Base-by-base conservation (phyloP, 1,140 invertebrate genomes). In the Coelopa frigida region DNA sequence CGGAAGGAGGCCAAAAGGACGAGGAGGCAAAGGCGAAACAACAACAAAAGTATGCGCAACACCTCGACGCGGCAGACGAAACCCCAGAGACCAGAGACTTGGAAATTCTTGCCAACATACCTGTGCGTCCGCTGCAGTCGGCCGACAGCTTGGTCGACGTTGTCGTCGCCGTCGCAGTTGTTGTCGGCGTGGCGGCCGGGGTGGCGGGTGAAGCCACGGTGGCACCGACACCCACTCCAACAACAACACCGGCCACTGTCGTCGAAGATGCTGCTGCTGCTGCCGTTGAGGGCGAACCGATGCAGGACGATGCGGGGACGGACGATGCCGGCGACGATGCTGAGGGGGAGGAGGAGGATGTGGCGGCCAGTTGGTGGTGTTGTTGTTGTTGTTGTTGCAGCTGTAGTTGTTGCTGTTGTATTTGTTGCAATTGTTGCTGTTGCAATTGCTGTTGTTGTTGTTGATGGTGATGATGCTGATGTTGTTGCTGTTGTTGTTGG, bases 121-220 rank as follows among this genome's bases (percentile, higher is more conserved):
- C 64, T 68, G 64, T 65, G 53, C 64, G 64, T 61, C 64, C 64
- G 58, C 59, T 68, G 52, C 64, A 68, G 52, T 68, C 64, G 51
- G 55, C 53, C 54, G 63, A 61, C 59, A 65, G 54, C 57, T 66
- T 62, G 49, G 62, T 20, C 24, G 27, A 43, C 5, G 41, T 12
- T 27, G 47, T 27, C 29, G 41, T 14, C 23, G 20, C 14, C 21
- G 33, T 14, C 15, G 23, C 8, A 31, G n/a, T n/a, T n/a, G n/a
- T n/a, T n/a, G n/a, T n/a, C n/a, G n/a, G n/a, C n/a, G n/a, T n/a
- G n/a, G n/a, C n/a, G n/a, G n/a, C n/a, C n/a, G n/a, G n/a, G n/a
- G n/a, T n/a, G n/a, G n/a, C n/a, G n/a, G n/a, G n/a, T n/a, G n/a
- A n/a, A n/a, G n/a, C n/a, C n/a, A n/a, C n/a, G n/a, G n/a, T n/a